These are phyloP conservation scores for Ophiodon elongatus DNA, from an alignment of 2,113 vertebrate genomes.

Conservation along the genomic window DNA sequence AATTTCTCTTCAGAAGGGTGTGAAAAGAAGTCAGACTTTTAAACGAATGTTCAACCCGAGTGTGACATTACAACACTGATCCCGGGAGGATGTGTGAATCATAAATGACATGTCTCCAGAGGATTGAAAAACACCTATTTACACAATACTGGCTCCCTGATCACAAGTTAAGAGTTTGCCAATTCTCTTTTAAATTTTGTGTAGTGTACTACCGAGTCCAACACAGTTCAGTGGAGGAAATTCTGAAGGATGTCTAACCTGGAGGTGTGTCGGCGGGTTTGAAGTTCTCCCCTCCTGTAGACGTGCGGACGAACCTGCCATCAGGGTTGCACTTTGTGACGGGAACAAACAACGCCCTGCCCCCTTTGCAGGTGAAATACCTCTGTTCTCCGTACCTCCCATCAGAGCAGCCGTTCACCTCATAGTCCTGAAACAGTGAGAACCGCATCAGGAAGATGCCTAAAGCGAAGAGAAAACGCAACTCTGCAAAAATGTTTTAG, in stretches of 20 bases:
- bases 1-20: not conserved
- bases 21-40: not conserved
- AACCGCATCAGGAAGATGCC: not conserved
- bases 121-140: not conserved
- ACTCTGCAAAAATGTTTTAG: not conserved
- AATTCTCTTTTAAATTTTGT: not conserved
- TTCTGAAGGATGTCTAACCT: constrained; percentile 60
- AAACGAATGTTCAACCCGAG: not conserved
- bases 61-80: not conserved
- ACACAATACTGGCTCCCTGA: not conserved
- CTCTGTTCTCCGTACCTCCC: constrained; percentile 70
- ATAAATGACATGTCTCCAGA: not conserved
- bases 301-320: constrained; percentile 69
- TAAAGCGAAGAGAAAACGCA: not conserved
- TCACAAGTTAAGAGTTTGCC: not conserved
- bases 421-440: constrained; percentile 76
- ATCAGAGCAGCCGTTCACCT: constrained; percentile 74
- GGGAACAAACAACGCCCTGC: constrained; percentile 81
- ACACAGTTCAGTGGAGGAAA: not conserved
- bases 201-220: not conserved
- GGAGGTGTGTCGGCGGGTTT: constrained; percentile 25
- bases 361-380: constrained; percentile 80
- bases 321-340: constrained; percentile 81
- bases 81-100: not conserved
- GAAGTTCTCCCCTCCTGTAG: constrained; percentile 14